Evolutionary conservation across 1,140 invertebrate genomes (phyloP), one percentile per base, ranked within the genome.

Genomic region (Lerema accius): DNA sequence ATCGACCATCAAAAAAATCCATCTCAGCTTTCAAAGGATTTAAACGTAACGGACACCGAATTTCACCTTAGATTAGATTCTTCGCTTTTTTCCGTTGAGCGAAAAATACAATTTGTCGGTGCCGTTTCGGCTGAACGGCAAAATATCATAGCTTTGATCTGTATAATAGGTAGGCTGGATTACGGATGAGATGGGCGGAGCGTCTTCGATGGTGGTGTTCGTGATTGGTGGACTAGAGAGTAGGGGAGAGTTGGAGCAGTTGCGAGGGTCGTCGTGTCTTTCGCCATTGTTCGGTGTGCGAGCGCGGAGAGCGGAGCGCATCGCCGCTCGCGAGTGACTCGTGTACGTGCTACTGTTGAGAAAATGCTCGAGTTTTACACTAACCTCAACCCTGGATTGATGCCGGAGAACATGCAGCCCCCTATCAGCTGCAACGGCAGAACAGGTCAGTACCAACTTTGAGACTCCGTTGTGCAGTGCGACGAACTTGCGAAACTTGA

Each of bases 321-420:
- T 67, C 55, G 50, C 65, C 62, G 63, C 28, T 43, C 64, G 75
- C 58, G 63, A 65, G 78, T 84, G 70, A 49, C 39, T 48, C 67
- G 68, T 61, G 73, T 46, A 37, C n/a, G n/a, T n/a, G n/a, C n/a
- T n/a, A 63, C 23, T 58, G 58, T 76, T 78, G 58, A 78, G 70
- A 84, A 82, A 74, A 90, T 90, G 88, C 82, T 90, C 70, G 88
- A 90, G 69, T 89, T 90, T 67, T 90, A 90, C 65, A 82, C 88
- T 56, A 89, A 89, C 65, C 86, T 90, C 28, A 87, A 86, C 59
- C 63, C 91, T 23, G 87, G 86, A 80, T 90, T 93, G 82, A 84
- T 92, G 82, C 91, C 84, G 58, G 92, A 93, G 51, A 77, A 74
- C 60, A 87, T 83, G 74, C 82, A 91, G 89, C 82, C 91, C 19